Evolutionary conservation across 2,888 invertebrate species (phyloP), one percentile per base, ranked within the genome.

Genomic region (Archips crataeganus): DNA sequence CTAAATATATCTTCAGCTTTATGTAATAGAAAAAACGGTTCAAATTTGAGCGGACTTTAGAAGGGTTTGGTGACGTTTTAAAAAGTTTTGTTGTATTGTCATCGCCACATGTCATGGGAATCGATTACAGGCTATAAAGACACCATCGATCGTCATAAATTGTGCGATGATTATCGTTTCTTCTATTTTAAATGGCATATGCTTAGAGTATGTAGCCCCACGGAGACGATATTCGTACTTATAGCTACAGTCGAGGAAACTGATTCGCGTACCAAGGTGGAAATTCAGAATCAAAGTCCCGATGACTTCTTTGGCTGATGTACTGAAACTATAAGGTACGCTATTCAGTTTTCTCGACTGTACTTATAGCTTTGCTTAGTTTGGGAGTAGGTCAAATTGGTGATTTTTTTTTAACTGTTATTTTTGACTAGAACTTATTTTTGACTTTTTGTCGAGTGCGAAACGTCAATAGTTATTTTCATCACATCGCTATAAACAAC

Each of bases 91-190:
- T 36, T 47, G 47, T 68, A 73, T 64, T 74, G 69, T 74, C 69
- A 65, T 74, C 61, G 65, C 69, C 74, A 74, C 69, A 74, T 74
- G 74, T 74, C 74, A 74, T 74, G 74, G 74, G 74, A 74, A 74
- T 74, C 74, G 74, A 74, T 74, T 74, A 74, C 64, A 74, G 74
- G 61, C 65, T 39, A 70, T 74, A 74, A 69, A 74, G 74, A 74
- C 74, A 70, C 74, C 74, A 74, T 74, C 74, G 74, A 74, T 74
- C 15, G 51, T 45, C 42, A 74, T 74, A 74, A 74, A 74, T 74
- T 65, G 74, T 74, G 42, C 15, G 66, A 15, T 49, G 64, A 74
- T 74, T 74, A 74, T 65, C 45, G 49, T 74, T 74, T 74, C 74
- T 74, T 70, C 70, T 70, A 74, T 74, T 74, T 74, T 60, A 65